These are phyloP conservation scores for Sminthurides bifidus DNA, from an alignment of 1,140 invertebrate genomes.

Conservation along the genomic window DNA sequence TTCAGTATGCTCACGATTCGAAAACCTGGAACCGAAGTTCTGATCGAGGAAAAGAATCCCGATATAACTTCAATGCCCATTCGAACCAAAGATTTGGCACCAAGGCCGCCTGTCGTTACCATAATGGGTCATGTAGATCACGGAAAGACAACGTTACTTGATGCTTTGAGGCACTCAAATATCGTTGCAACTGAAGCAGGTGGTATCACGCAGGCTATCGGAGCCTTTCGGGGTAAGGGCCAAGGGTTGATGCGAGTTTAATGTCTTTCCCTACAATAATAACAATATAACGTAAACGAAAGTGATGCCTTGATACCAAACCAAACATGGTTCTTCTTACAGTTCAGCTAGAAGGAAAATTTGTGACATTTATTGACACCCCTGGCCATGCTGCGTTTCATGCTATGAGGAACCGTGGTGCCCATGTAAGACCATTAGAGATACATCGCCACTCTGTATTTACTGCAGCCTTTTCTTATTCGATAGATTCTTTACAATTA, in stretches of 20 bases:
- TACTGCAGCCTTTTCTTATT: background rate
- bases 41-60: constrained; percentile 28
- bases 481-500: background rate
- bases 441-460: background rate
- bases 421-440: constrained; percentile 43
- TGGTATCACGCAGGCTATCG: constrained; percentile 99
- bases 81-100: constrained; percentile 42
- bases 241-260: background rate
- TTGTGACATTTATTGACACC: constrained; percentile 90
- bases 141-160: constrained; percentile 87
- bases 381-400: constrained; percentile 97
- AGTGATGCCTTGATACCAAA: no score
- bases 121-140: constrained; percentile 99
- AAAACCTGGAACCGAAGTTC: constrained; percentile 37
- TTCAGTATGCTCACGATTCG: constrained; percentile 44
- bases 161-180: constrained; percentile 70
- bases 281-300: no score
- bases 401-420: constrained; percentile 82
- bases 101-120: constrained; percentile 79
- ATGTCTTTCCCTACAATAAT: background rate
- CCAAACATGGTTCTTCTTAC: background rate
- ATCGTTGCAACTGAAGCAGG: constrained; percentile 89
- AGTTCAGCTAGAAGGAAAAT: constrained; percentile 36
- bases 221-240: constrained; percentile 66
- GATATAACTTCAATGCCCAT: constrained; percentile 19